Evolutionary conservation across 2,888 invertebrate species (phyloP).

Genomic region (Drosophila fulvimacula): DNA sequence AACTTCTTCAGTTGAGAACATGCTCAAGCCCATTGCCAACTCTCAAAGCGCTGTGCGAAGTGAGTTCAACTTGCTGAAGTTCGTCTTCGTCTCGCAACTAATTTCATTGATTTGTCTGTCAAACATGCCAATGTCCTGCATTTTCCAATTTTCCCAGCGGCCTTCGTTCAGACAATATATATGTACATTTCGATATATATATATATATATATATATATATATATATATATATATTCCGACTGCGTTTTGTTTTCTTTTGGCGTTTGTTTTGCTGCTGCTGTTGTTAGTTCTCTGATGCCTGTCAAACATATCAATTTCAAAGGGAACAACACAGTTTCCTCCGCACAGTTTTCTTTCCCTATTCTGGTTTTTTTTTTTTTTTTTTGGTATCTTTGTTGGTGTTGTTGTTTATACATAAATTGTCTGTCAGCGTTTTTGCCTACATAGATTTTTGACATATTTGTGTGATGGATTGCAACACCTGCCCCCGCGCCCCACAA

Average conservation of each 20-base stretch:
- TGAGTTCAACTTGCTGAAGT: background rate
- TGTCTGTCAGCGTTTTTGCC: conserved; percentile 71
- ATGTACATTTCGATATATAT: no score
- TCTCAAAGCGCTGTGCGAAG: background rate
- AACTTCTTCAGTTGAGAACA: background rate
- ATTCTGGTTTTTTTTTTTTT: background rate
- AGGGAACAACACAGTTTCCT: conserved; percentile 24
- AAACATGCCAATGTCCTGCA: background rate
- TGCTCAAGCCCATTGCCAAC: background rate
- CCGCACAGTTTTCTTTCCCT: background rate
- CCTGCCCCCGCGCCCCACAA: conserved; percentile 7
- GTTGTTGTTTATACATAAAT: conserved; percentile 66
- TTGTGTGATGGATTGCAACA: conserved; percentile 73
- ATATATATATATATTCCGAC: background rate
- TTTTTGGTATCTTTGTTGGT: conserved; percentile 10
- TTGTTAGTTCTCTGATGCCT: conserved; percentile 60
- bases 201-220: no score
- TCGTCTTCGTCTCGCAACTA: conserved; percentile 4
- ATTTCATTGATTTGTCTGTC: conserved; percentile 24
- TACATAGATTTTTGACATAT: conserved; percentile 71
- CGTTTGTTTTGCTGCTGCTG: conserved; percentile 36
- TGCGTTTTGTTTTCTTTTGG: conserved; percentile 21
- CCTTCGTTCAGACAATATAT: conserved; percentile 26
- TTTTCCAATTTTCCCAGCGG: conserved; percentile 45
- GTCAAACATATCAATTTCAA: conserved; percentile 80